Conservation (phyloP, 2,888 invertebrate species). For the Galeruca laticollis region DNA sequence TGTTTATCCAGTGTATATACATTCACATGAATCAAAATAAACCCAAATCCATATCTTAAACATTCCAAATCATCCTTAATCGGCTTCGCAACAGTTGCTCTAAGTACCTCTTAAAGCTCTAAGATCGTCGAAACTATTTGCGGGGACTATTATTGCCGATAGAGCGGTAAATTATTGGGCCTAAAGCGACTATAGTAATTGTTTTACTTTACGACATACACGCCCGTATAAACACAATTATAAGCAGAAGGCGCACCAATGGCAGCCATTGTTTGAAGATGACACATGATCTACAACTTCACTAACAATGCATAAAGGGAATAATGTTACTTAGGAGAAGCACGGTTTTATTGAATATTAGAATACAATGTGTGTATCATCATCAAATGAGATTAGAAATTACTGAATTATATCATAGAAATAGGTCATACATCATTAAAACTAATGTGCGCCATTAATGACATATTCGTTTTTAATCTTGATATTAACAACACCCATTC, state of each 20-base stretch:
- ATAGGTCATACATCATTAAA: too few species aligned
- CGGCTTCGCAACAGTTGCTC: slow-evolving; percentile 54
- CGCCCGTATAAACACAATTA: slow-evolving; percentile 44
- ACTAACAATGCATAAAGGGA: slow-evolving; percentile 33
- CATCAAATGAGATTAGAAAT: too few species aligned
- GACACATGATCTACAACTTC: slow-evolving; percentile 59
- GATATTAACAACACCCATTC: too few species aligned
- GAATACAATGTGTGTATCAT: too few species aligned
- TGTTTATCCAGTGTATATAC: neutral
- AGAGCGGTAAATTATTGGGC: slow-evolving; percentile 64
- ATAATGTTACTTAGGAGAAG: neutral
- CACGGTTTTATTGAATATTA: neutral
- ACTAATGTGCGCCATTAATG: too few species aligned
- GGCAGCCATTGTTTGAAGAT: slow-evolving; percentile 58
- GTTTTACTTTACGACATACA: slow-evolving; percentile 62
- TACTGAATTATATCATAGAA: too few species aligned
- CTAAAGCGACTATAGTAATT: slow-evolving; percentile 63
- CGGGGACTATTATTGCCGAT: slow-evolving; percentile 62
- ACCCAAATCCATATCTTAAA: slow-evolving; percentile 15
- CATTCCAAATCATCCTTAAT: slow-evolving; percentile 36
- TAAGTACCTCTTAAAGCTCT: slow-evolving; percentile 59
- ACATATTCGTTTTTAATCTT: too few species aligned
- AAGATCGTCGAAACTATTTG: slow-evolving; percentile 65
- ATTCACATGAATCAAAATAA: slow-evolving; percentile 6
- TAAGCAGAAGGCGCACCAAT: slow-evolving; percentile 48